Evolutionary conservation across 1,140 invertebrate species (phyloP).

Genomic region (Drosophila equinoxialis): DNA sequence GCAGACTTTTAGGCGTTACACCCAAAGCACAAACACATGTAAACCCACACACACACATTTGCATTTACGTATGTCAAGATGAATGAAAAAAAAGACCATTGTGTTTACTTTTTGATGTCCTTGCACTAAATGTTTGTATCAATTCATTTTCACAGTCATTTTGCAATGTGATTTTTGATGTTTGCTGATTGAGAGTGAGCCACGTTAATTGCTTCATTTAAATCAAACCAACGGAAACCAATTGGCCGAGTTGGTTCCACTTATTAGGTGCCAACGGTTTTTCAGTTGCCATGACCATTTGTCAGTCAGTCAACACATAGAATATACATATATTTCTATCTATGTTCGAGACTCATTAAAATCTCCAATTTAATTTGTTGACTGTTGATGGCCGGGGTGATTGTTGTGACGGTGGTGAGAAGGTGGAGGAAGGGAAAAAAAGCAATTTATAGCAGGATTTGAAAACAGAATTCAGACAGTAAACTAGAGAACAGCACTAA

Average conservation of each 20-base stretch:
- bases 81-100: constrained; percentile 36
- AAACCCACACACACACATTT: constrained; percentile 7
- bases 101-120: constrained; percentile 72
- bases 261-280: constrained; percentile 75
- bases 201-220: constrained; percentile 79
- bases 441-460: constrained; percentile 46
- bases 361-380: constrained; percentile 52
- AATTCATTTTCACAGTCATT: constrained; percentile 63
- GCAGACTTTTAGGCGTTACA: constrained; percentile 60
- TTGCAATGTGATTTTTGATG: constrained; percentile 29
- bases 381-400: neutral
- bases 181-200: constrained; percentile 21
- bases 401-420: neutral
- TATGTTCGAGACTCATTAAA: constrained; percentile 42
- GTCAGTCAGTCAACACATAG: constrained; percentile 22
- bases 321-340: constrained; percentile 11
- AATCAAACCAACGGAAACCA: constrained; percentile 53
- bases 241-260: constrained; percentile 33
- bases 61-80: neutral
- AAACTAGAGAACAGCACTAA: constrained; percentile 2
- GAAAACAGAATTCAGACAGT: constrained; percentile 2
- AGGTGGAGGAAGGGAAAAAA: constrained; percentile 16
- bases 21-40: constrained; percentile 21
- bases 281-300: constrained; percentile 36
- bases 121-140: constrained; percentile 71